These are phyloP conservation scores for Silurus aristotelis DNA, from an alignment of 2,797 vertebrate genomes.

Conservation along the genomic window DNA sequence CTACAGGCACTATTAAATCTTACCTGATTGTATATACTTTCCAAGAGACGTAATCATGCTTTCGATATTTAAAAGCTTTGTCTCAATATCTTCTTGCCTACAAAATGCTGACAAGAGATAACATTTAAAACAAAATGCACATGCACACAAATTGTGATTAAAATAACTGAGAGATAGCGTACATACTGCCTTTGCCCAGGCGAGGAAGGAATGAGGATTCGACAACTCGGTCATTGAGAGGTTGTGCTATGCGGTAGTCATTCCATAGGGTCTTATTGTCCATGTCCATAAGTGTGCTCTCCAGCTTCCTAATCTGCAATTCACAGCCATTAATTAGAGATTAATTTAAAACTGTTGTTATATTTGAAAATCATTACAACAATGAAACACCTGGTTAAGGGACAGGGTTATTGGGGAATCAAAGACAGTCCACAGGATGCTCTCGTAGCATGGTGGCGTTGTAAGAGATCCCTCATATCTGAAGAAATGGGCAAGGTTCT, in stretches of 20 bases:
- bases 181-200: constrained; percentile 69
- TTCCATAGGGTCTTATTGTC: constrained; percentile 82
- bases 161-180: constrained; percentile 13
- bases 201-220: constrained; percentile 80
- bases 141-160: constrained; percentile 11
- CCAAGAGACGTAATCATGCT: constrained; percentile 77
- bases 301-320: constrained; percentile 81
- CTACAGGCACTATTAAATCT: background rate
- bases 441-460: constrained; percentile 90
- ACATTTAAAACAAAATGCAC: background rate
- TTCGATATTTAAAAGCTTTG: constrained; percentile 80
- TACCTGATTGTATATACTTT: constrained; percentile 68
- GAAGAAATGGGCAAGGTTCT: constrained; percentile 81
- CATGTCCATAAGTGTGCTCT: constrained; percentile 82
- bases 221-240: constrained; percentile 80
- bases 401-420: constrained; percentile 80
- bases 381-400: constrained; percentile 77
- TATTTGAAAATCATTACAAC: background rate
- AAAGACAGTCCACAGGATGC: constrained; percentile 88
- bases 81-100: constrained; percentile 74
- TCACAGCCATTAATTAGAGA: background rate
- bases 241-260: constrained; percentile 82
- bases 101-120: constrained; percentile 74
- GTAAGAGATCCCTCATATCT: constrained; percentile 88
- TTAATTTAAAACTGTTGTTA: background rate